These are phyloP conservation scores for Mystacides longicornis DNA, from an alignment of 2,888 invertebrate genomes.

Conservation along the genomic window DNA sequence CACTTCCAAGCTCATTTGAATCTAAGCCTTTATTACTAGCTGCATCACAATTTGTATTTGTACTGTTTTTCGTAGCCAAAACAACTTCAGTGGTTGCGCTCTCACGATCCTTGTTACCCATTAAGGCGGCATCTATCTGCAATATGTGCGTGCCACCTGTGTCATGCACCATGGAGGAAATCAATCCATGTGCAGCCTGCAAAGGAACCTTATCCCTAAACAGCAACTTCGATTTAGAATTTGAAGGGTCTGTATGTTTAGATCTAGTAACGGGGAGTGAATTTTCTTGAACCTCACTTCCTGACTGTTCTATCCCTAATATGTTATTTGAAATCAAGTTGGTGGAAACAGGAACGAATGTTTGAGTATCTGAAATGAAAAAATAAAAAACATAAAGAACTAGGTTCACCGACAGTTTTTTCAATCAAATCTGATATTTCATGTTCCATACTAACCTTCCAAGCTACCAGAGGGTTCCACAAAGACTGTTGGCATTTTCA, in stretches of 20 bases:
- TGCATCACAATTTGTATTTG: background rate
- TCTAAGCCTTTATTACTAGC: background rate
- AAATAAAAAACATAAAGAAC: background rate
- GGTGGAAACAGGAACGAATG: background rate
- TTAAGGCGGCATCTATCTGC: background rate
- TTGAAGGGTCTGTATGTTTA: background rate
- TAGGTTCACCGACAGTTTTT: background rate
- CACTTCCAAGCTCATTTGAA: background rate
- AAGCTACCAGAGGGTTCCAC: background rate
- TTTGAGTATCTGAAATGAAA: background rate
- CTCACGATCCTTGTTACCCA: no score
- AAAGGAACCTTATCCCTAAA: background rate
- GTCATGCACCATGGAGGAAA: background rate
- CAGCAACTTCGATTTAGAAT: background rate
- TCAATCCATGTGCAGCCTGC: background rate
- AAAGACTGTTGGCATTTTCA: slow-evolving; percentile 49
- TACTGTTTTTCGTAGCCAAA: background rate
- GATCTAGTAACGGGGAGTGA: no score
- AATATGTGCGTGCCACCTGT: background rate
- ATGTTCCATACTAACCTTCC: slow-evolving; percentile 1
- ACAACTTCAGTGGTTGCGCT: no score
- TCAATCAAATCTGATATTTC: background rate
- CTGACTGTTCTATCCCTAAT: background rate
- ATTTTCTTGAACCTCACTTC: background rate
- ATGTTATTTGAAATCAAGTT: background rate